These are phyloP conservation scores for Napeogenes sylphis DNA, from an alignment of 2,888 invertebrate genomes.

Conservation along the genomic window DNA sequence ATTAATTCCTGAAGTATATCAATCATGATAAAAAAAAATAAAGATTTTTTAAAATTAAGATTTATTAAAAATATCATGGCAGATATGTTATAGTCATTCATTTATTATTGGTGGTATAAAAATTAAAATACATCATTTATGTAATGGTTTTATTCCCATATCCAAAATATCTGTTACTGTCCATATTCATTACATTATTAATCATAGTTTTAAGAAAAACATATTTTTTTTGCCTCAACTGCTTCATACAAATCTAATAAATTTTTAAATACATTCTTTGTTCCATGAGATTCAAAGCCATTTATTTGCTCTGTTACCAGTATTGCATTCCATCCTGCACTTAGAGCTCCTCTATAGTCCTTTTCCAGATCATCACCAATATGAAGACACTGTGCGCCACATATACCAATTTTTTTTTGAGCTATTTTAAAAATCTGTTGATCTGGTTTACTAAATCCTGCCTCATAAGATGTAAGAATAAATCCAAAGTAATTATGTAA, in stretches of 20 bases:
- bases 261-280: conserved; percentile 49
- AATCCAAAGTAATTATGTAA: conserved; percentile 87
- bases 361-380: conserved; percentile 86
- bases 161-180: neutral
- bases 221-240: conserved; percentile 25
- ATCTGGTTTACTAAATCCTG: conserved; percentile 86
- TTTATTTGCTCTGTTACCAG: conserved; percentile 42
- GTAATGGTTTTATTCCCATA: too few species aligned
- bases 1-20: too few species aligned
- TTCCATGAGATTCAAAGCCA: conserved; percentile 33
- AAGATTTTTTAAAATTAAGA: too few species aligned
- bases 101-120: too few species aligned
- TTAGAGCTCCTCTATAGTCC: conserved; percentile 87
- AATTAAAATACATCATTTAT: too few species aligned
- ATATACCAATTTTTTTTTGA: conserved; percentile 63
- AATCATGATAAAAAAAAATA: too few species aligned
- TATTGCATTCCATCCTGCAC: conserved; percentile 85
- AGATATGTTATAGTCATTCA: too few species aligned
- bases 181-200: neutral
- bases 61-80: too few species aligned
- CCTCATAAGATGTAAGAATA: conserved; percentile 86
- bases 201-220: neutral
- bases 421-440: conserved; percentile 83
- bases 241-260: conserved; percentile 44
- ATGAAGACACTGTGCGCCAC: conserved; percentile 84